phyloP scores from a whole-genome alignment of 1,140 invertebrate species.

The Phenacoccus solenopsis region DNA sequence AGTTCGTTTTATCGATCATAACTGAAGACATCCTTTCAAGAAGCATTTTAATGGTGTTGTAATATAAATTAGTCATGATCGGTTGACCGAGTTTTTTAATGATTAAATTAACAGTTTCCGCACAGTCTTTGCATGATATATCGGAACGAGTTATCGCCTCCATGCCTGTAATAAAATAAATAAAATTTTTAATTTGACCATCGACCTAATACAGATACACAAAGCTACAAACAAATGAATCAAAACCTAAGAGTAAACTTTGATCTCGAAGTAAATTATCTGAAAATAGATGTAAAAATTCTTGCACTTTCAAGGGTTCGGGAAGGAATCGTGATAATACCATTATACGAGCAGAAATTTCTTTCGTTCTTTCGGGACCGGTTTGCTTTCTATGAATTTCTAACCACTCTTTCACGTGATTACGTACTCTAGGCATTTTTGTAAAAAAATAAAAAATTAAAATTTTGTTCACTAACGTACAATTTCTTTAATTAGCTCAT shows the following conservation, averaged over 20 bases:
- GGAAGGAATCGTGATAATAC: conserved; percentile 64
- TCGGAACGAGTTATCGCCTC: conserved; percentile 73
- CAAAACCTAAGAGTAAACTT: conserved; percentile 35
- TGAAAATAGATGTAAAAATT: conserved; percentile 83
- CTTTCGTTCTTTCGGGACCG: conserved; percentile 48
- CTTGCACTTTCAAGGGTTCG: conserved; percentile 81
- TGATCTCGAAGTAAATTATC: conserved; percentile 63
- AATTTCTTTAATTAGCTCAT: no score
- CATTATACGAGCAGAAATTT: conserved; percentile 46
- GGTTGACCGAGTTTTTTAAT: conserved; percentile 86
- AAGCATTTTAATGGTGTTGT: conserved; percentile 89
- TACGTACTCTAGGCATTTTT: conserved; percentile 54
- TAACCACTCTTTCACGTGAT: conserved; percentile 71
- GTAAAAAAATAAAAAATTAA: no score
- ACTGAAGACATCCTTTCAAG: conserved; percentile 87
- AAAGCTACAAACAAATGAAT: no score
- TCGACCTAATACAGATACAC: no score
- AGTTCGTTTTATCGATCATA: conserved; percentile 81
- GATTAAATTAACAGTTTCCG: conserved; percentile 60
- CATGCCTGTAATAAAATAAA: no score
- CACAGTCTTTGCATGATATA: conserved; percentile 81
- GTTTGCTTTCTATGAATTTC: conserved; percentile 58
- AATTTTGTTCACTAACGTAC: no score
- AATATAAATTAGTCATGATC: conserved; percentile 87
- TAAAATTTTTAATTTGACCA: no score